Evolutionary conservation across 2,888 invertebrate species (phyloP), one percentile per base, ranked within the genome.

Genomic region (Ichneumon xanthorius): DNA sequence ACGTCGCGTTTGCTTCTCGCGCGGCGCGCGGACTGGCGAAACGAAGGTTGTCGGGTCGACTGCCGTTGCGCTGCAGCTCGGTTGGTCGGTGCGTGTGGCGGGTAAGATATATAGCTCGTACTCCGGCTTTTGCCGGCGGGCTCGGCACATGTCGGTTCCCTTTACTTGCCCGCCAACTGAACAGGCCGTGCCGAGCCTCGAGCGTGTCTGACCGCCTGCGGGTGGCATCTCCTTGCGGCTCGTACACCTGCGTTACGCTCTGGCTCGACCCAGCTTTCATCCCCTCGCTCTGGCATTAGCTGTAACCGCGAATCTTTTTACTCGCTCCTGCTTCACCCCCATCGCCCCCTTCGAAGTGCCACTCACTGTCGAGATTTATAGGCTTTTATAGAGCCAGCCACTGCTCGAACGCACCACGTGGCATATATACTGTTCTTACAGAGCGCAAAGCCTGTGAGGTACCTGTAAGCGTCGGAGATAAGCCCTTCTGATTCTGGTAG

Each of bases 41-140:
- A 67, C 45, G 71, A 71, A 84, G 76, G 76, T 72, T 77, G 71
- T 22, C 80, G 75, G 71, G 67, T 67, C 84, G 80, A 76, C 84
- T 84, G 71, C 22, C 67, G 76, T 80, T 76, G 55, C 80, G 80
- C 84, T 84, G 55, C 22, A 70, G 65, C 76, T 71, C 33, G 48
- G 16, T 11, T 58, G 50, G 68, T 50, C 33, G 48, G 33, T 55
- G 33, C 55, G 37, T 48, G 45, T 70, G 68, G 61, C 75, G 22
- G 61, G 68, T 55, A 58, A 48, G 37, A 75, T 70, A 37, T 26
- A 2, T 11, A 48, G 45, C 16, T 68, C 68, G 26, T 48, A 48
- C 14, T 48, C 22, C 22, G 58, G 58, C 58, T 58, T 58, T 22
- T 26, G 58, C 14, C 14, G 22, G 26, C 22, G 19, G 11, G 22